Conservation (phyloP, 1,140 invertebrate genomes). For the Euura lappo region DNA sequence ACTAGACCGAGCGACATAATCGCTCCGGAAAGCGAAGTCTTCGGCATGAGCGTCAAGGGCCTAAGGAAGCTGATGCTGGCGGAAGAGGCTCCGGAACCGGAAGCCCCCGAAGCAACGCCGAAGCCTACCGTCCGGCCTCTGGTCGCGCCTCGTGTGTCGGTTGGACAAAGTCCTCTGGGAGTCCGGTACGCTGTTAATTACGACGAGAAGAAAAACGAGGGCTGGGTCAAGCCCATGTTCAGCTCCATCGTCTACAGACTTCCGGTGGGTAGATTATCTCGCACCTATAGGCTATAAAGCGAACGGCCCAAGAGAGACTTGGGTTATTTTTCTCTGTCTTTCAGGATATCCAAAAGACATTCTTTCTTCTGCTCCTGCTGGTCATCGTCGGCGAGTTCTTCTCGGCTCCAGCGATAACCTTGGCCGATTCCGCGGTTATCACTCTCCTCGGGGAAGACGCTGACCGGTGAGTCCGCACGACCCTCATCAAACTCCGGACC, state of each 20-base stretch:
- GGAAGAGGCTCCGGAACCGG: slow-evolving; percentile 11
- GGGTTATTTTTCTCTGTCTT: slow-evolving; percentile 31
- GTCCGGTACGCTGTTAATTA: slow-evolving; percentile 85
- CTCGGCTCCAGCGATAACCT: slow-evolving; percentile 93
- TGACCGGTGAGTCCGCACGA: slow-evolving; percentile 64
- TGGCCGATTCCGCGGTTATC: slow-evolving; percentile 95
- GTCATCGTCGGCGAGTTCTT: slow-evolving; percentile 98
- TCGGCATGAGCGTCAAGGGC: neutral
- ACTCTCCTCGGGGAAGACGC: slow-evolving; percentile 91
- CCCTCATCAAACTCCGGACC: neutral
- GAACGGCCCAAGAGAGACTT: neutral
- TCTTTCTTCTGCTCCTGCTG: slow-evolving; percentile 90
- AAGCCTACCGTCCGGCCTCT: slow-evolving; percentile 5
- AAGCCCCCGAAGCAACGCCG: neutral
- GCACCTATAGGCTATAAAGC: slow-evolving; percentile 2
- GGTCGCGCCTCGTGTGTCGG: slow-evolving; percentile 45
- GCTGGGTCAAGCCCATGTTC: slow-evolving; percentile 90
- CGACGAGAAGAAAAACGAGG: slow-evolving; percentile 72
- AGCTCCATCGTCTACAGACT: slow-evolving; percentile 89
- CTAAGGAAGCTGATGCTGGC: slow-evolving; percentile 23
- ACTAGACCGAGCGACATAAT: slow-evolving; percentile 3
- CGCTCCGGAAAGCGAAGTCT: neutral
- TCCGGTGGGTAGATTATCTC: slow-evolving; percentile 52
- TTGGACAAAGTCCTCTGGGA: slow-evolving; percentile 76
- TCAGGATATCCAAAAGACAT: slow-evolving; percentile 94